These are phyloP conservation scores for Drosophila micromelanica DNA, from an alignment of 1,140 invertebrate species.

Conservation along the genomic window DNA sequence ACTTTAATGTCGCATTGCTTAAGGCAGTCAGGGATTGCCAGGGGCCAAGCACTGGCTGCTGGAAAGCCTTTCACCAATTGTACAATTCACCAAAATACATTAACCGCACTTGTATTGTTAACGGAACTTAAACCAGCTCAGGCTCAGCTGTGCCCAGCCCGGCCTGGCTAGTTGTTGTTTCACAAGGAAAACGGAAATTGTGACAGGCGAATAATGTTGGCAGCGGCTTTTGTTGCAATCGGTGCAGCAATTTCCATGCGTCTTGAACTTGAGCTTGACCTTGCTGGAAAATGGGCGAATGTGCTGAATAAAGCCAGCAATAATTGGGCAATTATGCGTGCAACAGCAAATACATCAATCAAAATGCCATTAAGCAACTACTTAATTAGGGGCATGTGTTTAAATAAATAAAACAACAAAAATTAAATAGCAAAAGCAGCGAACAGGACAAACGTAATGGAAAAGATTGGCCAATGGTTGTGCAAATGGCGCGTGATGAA, in stretches of 20 bases:
- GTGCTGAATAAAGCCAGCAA: slow-evolving; percentile 17
- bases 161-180: slow-evolving; percentile 13
- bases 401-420: slow-evolving; percentile 16
- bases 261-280: slow-evolving; percentile 82
- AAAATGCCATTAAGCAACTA: slow-evolving; percentile 32
- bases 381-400: slow-evolving; percentile 62
- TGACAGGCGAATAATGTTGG: slow-evolving; percentile 18
- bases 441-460: slow-evolving; percentile 48
- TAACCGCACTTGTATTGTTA: slow-evolving; percentile 47
- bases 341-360: slow-evolving; percentile 43
- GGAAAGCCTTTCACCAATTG: slow-evolving; percentile 56
- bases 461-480: slow-evolving; percentile 46
- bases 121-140: slow-evolving; percentile 33
- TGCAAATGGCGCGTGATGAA: slow-evolving; percentile 63
- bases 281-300: slow-evolving; percentile 50
- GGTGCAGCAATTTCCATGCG: slow-evolving; percentile 44
- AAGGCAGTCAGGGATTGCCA: slow-evolving; percentile 45
- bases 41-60: slow-evolving; percentile 10
- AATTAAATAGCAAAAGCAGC: slow-evolving; percentile 6
- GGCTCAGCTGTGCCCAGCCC: slow-evolving; percentile 16
- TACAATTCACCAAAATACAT: slow-evolving; percentile 14
- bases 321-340: slow-evolving; percentile 51
- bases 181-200: slow-evolving; percentile 72
- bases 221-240: slow-evolving; percentile 23
- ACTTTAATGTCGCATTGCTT: slow-evolving; percentile 6